phyloP scores from a whole-genome alignment of 2,888 invertebrate genomes.

The Synergus gifuensis region DNA sequence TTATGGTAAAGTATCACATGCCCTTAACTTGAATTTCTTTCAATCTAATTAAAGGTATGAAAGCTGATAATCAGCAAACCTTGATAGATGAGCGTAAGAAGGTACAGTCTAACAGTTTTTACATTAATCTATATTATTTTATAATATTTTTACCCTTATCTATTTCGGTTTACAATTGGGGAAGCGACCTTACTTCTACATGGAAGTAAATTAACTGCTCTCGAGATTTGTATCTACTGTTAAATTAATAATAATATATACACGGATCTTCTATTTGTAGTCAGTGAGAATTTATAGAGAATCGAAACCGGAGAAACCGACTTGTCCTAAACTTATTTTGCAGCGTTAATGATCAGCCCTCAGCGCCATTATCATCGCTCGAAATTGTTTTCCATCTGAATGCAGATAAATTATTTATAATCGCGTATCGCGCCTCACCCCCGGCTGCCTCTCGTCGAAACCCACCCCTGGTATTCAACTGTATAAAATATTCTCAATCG shows the following conservation, averaged over 20 bases:
- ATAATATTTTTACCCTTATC: conserved; percentile 35
- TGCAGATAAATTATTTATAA: conserved; percentile 40
- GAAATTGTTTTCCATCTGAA: conserved; percentile 10
- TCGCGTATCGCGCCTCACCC: conserved; percentile 44
- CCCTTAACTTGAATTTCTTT: no score
- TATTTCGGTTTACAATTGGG: not conserved
- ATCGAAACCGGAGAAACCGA: conserved; percentile 17
- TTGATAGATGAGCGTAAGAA: conserved; percentile 31
- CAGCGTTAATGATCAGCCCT: conserved; percentile 20
- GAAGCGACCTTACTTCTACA: conserved; percentile 1
- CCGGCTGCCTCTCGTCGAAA: conserved; percentile 52
- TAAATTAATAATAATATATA: not conserved
- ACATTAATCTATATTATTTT: conserved; percentile 12
- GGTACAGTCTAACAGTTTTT: conserved; percentile 20
- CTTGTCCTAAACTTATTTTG: conserved; percentile 6
- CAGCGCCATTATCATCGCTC: conserved; percentile 1
- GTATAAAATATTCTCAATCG: conserved; percentile 78
- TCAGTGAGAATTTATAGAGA: not conserved
- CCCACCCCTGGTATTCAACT: conserved; percentile 68
- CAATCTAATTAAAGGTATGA: no score
- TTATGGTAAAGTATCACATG: no score
- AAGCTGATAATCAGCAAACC: not conserved
- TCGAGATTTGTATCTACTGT: conserved; percentile 5
- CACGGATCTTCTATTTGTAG: not conserved
- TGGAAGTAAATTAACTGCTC: not conserved